phyloP scores from a whole-genome alignment of 2,888 invertebrate genomes.

The Dasypogon diadema region DNA sequence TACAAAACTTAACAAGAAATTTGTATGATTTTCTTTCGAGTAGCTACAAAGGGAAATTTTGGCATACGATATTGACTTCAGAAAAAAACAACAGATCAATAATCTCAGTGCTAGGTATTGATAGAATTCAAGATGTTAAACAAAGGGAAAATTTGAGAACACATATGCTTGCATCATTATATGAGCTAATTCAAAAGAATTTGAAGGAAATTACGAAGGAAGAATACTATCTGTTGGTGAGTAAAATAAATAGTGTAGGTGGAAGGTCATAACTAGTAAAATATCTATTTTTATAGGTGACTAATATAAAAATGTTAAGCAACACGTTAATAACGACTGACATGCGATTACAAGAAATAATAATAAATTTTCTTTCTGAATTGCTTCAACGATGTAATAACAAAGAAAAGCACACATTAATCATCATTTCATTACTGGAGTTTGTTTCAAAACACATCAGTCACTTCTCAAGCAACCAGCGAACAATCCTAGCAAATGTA shows the following conservation, averaged over 20 bases:
- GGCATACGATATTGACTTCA: neutral
- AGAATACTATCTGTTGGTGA: slow-evolving; percentile 11
- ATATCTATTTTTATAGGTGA: slow-evolving; percentile 9
- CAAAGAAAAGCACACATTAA: neutral
- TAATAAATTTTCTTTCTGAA: neutral
- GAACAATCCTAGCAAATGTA: neutral
- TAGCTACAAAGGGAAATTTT: slow-evolving; percentile 4
- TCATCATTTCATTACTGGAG: neutral
- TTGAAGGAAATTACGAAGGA: neutral
- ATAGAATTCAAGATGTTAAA: neutral
- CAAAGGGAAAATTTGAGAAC: neutral
- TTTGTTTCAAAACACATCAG: neutral
- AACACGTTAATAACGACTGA: neutral
- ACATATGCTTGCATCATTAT: neutral
- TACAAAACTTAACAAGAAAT: slow-evolving; percentile 4
- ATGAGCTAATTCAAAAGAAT: neutral
- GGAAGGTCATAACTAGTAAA: too few species aligned
- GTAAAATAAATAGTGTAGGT: too few species aligned
- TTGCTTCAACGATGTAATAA: neutral
- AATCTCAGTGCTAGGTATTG: neutral
- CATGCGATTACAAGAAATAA: neutral
- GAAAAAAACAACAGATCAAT: neutral
- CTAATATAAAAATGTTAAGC: neutral
- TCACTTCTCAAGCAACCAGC: neutral
- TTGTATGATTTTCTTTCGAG: slow-evolving; percentile 8